Evolutionary conservation across 2,113 vertebrate species (phyloP), one percentile per base, ranked within the genome.

Genomic region (Planiliza haematocheilus): DNA sequence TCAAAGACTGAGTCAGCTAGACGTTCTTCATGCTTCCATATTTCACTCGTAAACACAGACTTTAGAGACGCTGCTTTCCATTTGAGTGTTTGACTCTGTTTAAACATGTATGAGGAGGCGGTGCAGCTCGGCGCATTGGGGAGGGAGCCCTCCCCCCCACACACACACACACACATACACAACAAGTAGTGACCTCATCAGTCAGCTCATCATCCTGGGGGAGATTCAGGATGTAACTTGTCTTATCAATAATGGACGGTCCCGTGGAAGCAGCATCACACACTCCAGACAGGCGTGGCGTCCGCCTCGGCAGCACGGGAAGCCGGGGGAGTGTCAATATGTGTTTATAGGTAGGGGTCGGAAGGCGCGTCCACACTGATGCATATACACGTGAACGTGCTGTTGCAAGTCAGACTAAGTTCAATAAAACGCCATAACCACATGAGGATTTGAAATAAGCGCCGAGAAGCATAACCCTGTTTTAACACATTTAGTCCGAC

Each of bases 161-260:
- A 45, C 56, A 62, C n/a, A 13, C 45, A 30, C 24, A 30, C 3
- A 30, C 24, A 30, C 24, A 30, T 30, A n/a, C n/a, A n/a, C n/a
- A 65, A 37, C 51, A 18, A 81, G 36, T 24, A 61, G 38, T 85
- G 82, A 87, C 80, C 65, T 89, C 81, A 74, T 82, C 59, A 63
- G 21, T 81, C 58, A 85, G 77, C 77, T 87, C 83, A 74, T 49
- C 56, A 34, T 78, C 83, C 59, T 50, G 17, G 65, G 66, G 76
- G 77, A 42, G 36, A 2, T 24, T 48, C n/a, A 78, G 67, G 61
- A 76, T 52, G 61, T 68, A 50, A 79, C 69, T 79, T 36, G 67
- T 78, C 73, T 82, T 67, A 75, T 89, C 51, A 90, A 84, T 88
- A 81, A 88, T 82, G 65, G 65, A 87, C 16, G 0, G 48, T 51